Evolutionary conservation across 37 sponge, comb jelly and placozoan genomes (phyloP).

Genomic region (Ephydatia muelleri): DNA sequence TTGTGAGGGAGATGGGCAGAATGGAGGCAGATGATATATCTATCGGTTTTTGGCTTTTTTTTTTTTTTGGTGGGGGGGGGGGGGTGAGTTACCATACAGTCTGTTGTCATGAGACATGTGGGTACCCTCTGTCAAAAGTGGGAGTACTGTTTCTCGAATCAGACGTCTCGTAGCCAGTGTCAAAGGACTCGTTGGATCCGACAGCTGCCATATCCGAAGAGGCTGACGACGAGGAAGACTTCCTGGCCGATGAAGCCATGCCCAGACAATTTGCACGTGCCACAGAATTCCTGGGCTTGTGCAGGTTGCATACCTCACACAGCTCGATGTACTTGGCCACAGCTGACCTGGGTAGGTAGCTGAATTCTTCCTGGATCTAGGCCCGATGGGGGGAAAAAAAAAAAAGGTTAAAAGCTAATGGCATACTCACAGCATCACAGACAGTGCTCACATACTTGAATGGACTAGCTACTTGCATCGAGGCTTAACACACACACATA

Average conservation of each 20-base stretch:
- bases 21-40: too few relatives aligned
- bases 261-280: background rate
- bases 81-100: too few relatives aligned
- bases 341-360: slow-evolving; percentile 45
- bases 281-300: background rate
- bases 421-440: background rate
- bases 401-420: background rate
- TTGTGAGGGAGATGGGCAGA: too few relatives aligned
- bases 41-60: too few relatives aligned
- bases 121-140: background rate
- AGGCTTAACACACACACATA: too few relatives aligned
- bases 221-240: background rate
- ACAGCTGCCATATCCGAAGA: background rate
- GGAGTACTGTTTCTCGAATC: background rate
- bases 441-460: too few relatives aligned
- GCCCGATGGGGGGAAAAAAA: background rate
- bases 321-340: slow-evolving; percentile 57
- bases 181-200: background rate
- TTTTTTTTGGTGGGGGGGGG: too few relatives aligned
- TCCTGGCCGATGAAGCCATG: background rate
- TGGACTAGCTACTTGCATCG: too few relatives aligned
- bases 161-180: background rate
- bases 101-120: background rate
- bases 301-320: slow-evolving; percentile 27
- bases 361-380: slow-evolving; percentile 51